Evolutionary conservation across 1,140 invertebrate genomes (phyloP), one percentile per base, ranked within the genome.

Genomic region (Thaumatotibia leucotreta): DNA sequence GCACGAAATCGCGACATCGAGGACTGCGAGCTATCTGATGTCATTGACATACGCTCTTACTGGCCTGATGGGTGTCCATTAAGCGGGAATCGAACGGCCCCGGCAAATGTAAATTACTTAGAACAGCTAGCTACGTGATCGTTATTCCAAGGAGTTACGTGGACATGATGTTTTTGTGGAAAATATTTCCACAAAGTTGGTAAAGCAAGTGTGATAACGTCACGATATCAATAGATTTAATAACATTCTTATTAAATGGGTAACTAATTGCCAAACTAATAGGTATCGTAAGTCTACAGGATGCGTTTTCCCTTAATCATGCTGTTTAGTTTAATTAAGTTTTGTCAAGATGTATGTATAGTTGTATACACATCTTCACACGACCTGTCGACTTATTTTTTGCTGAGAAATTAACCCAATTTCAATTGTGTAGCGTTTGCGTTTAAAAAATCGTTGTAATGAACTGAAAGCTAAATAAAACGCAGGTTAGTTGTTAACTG

Each of bases 1-100:
- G 66, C 66, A 69, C 68, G 72, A 72, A 76, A 73, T 70, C 68
- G 58, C 69, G 50, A 68, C 61, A 62, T 35, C 50, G 39, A 45
- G 14, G 17, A 69, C 52, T 65, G 52, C 24, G 5, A 58, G 24
- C 52, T 58, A 58, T 58, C 52, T 27, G 52, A 29, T 58, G 52
- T 58, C 58, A 70, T 67, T 73, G 68, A 73, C 71, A 69, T 67
- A 66, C 65, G 52, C 52, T 58, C 24, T 58, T 58, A 27, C 52
- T 17, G 23, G 27, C 24, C 52, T 58, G 52, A 45, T 45, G 8
- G 39, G 39, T 52, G 23, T 24, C 50, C 50, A 52, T 27, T 58
- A 58, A 14, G 52, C n/a, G 24, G 23, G 23, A 27, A 58, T 58
- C 23, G 52, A 58, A 58, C 52, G 52, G 27, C 52, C 29, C 23